Percentiles rank a stretch among this genome's conserved stretches.
phyloP scores from a whole-genome alignment of 1,140 invertebrate genomes.

The Ephestia elutella region DNA sequence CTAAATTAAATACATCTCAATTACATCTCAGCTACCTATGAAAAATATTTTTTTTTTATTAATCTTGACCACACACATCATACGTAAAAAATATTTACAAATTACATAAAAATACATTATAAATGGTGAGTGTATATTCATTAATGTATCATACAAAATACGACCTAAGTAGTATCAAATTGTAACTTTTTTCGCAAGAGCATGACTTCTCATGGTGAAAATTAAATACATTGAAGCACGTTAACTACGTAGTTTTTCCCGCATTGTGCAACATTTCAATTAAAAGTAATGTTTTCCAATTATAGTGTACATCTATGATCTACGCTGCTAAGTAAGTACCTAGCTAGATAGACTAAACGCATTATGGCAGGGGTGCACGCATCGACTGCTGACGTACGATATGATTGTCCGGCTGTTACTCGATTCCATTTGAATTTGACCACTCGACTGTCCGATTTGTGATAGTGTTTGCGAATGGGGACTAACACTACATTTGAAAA shows the following conservation, averaged over 20 bases:
- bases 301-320: neutral
- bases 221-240: neutral
- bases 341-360: neutral
- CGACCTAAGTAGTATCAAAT: neutral
- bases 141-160: too few relatives aligned
- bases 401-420: constrained; percentile 59
- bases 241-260: neutral
- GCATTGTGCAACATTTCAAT: neutral
- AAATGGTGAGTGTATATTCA: too few relatives aligned
- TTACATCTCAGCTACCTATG: too few relatives aligned
- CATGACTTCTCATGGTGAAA: neutral
- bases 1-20: too few relatives aligned
- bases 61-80: too few relatives aligned
- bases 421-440: constrained; percentile 68
- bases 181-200: neutral
- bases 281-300: constrained; percentile 4
- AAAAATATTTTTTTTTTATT: too few relatives aligned
- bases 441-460: constrained; percentile 54
- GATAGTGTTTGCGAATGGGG: constrained; percentile 47
- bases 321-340: neutral
- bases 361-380: constrained; percentile 18
- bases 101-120: too few relatives aligned
- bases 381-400: constrained; percentile 59
- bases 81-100: too few relatives aligned
- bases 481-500: neutral